phyloP scores from a whole-genome alignment of 1,140 invertebrate species.

The Alviniconcha marisindica region DNA sequence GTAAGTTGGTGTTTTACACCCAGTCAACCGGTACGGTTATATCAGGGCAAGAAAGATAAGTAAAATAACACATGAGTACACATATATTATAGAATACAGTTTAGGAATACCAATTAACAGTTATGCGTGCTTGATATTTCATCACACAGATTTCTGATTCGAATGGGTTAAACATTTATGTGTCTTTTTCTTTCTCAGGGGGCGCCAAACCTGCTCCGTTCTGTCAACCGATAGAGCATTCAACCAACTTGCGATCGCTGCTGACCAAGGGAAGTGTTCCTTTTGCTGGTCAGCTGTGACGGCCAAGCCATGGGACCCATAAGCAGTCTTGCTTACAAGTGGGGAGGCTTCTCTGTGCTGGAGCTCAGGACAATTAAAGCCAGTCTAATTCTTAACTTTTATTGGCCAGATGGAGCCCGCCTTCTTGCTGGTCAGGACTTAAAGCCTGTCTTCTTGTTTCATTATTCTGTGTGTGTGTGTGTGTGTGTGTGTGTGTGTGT shows the following conservation, averaged over 20 bases:
- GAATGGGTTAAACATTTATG: background rate
- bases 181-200: conserved; percentile 32
- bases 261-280: conserved; percentile 45
- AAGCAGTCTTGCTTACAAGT: background rate
- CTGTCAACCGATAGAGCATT: conserved; percentile 41
- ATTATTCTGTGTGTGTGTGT: too few species aligned
- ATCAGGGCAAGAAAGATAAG: too few species aligned
- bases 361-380: too few species aligned
- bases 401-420: too few species aligned
- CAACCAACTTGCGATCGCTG: conserved; percentile 56
- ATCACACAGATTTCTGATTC: background rate
- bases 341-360: too few species aligned
- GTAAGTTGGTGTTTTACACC: too few species aligned
- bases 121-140: background rate
- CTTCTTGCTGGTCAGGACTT: too few species aligned
- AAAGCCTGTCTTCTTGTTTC: too few species aligned
- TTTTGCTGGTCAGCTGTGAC: conserved; percentile 3
- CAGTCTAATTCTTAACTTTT: too few species aligned
- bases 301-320: background rate
- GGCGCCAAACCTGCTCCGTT: background rate
- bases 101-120: background rate
- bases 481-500: too few species aligned
- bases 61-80: background rate
- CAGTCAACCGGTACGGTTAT: too few species aligned
- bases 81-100: background rate